phyloP scores from a whole-genome alignment of 2,888 invertebrate species.

The Lymantria monacha region DNA sequence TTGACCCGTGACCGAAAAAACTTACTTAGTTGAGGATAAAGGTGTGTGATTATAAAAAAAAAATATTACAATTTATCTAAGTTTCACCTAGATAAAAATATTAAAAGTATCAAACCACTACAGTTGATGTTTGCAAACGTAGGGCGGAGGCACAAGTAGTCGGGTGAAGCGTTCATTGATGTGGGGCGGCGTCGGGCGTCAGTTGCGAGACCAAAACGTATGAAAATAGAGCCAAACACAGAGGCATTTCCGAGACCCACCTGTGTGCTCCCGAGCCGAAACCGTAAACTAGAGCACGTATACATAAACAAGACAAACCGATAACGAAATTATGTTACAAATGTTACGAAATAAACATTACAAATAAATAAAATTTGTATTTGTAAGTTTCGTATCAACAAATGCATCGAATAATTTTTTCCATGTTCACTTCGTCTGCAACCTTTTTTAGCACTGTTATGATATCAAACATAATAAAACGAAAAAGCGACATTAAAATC shows the following conservation, averaged over 20 bases:
- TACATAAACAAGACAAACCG: conserved; percentile 3
- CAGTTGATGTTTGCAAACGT: conserved; percentile 29
- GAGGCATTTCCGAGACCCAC: conserved; percentile 47
- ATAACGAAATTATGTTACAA: neutral
- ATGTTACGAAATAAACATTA: too few species aligned
- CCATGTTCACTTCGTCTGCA: too few species aligned
- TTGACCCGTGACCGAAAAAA: too few species aligned
- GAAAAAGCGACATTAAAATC: too few species aligned
- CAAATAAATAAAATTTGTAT: too few species aligned
- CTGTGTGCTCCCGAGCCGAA: conserved; percentile 22
- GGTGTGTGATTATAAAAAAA: too few species aligned
- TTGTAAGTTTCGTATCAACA: too few species aligned
- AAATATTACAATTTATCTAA: too few species aligned
- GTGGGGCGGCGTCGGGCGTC: conserved; percentile 63
- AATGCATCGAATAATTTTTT: too few species aligned
- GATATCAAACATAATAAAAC: too few species aligned
- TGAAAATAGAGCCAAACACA: conserved; percentile 58
- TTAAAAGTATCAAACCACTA: conserved; percentile 43
- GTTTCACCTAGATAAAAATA: neutral
- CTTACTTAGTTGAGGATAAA: too few species aligned
- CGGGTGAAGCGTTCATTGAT: conserved; percentile 66
- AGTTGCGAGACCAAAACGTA: conserved; percentile 54
- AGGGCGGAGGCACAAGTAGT: conserved; percentile 59
- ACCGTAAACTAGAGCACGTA: conserved; percentile 25
- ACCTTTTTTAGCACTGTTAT: too few species aligned